These are phyloP conservation scores for Rhagium mordax DNA, from an alignment of 2,888 invertebrate genomes.

Conservation along the genomic window DNA sequence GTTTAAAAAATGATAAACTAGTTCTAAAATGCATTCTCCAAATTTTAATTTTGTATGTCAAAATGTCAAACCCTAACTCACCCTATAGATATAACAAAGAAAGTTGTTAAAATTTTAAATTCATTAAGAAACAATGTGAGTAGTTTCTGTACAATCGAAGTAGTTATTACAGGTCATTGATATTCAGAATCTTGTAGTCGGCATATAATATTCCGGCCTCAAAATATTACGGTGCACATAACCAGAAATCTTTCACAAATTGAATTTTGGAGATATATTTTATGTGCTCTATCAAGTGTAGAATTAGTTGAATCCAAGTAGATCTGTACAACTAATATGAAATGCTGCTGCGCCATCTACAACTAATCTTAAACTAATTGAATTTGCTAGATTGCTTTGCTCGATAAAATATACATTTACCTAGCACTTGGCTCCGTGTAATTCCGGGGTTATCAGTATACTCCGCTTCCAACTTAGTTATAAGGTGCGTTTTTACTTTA, in stretches of 20 bases:
- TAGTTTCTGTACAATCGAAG: no score
- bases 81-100: no score
- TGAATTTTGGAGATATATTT: constrained; percentile 34
- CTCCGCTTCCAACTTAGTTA: constrained; percentile 50
- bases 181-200: neutral
- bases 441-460: constrained; percentile 62
- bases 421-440: constrained; percentile 65
- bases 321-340: constrained; percentile 60
- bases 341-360: constrained; percentile 60
- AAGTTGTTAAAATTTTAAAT: no score
- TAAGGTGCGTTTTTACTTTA: constrained; percentile 48
- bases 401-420: constrained; percentile 70
- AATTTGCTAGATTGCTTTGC: constrained; percentile 70
- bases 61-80: no score
- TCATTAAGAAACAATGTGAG: no score
- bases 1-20: no score
- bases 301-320: constrained; percentile 57
- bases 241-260: constrained; percentile 33
- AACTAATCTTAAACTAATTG: constrained; percentile 70
- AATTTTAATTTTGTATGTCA: no score
- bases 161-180: no score
- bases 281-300: constrained; percentile 46
- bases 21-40: no score
- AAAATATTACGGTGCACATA: constrained; percentile 18
- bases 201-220: constrained; percentile 3